These are phyloP conservation scores for Baronia brevicornis DNA, from an alignment of 2,888 invertebrate species.

Conservation along the genomic window DNA sequence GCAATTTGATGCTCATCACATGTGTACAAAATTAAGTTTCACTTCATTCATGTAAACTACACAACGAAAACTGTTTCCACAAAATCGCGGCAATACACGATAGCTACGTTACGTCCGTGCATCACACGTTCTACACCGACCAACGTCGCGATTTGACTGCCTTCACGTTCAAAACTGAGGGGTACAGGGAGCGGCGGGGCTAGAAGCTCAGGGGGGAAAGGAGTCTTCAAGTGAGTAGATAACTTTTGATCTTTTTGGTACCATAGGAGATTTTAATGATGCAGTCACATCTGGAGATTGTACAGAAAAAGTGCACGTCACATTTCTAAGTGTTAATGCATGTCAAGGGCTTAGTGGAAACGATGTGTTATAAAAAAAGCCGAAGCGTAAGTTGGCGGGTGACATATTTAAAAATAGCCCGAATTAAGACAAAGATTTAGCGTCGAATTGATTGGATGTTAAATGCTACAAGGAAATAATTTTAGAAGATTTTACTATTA, in stretches of 20 bases:
- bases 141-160: constrained; percentile 55
- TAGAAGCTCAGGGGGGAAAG: constrained; percentile 42
- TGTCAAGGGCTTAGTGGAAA: constrained; percentile 66
- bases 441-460: constrained; percentile 36
- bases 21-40: constrained; percentile 52
- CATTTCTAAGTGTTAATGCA: constrained; percentile 68
- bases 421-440: constrained; percentile 34
- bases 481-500: constrained; percentile 38
- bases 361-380: constrained; percentile 64
- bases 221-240: constrained; percentile 60
- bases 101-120: constrained; percentile 10
- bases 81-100: constrained; percentile 36
- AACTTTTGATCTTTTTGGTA: constrained; percentile 74
- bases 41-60: constrained; percentile 63
- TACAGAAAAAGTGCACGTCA: constrained; percentile 62
- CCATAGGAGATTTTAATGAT: constrained; percentile 71
- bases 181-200: constrained; percentile 41
- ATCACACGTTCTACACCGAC: constrained; percentile 39
- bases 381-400: constrained; percentile 59
- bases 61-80: constrained; percentile 60
- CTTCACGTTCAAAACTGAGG: constrained; percentile 29
- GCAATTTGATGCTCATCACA: constrained; percentile 47
- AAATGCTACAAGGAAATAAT: constrained; percentile 33
- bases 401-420: constrained; percentile 65
- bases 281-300: constrained; percentile 67